Evolutionary conservation across 2,797 vertebrate species (phyloP).

Genomic region (Carduelis carduelis): DNA sequence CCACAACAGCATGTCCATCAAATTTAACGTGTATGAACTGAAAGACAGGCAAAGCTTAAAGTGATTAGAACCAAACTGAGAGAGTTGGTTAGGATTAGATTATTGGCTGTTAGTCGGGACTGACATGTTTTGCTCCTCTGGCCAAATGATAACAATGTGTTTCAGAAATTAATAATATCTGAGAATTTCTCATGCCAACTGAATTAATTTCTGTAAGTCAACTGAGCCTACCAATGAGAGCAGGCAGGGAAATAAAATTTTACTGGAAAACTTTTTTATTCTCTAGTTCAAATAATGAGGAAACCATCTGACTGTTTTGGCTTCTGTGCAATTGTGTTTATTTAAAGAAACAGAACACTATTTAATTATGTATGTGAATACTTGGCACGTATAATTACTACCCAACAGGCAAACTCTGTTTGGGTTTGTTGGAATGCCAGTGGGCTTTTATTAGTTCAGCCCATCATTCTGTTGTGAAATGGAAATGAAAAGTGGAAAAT

Average conservation of each 20-base stretch:
- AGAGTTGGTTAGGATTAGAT: neutral
- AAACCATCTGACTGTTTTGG: neutral
- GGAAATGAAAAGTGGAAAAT: slow-evolving; percentile 62
- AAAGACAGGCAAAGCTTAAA: neutral
- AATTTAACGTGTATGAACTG: neutral
- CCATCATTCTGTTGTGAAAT: slow-evolving; percentile 37
- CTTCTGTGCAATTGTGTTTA: neutral
- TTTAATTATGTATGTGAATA: slow-evolving; percentile 33
- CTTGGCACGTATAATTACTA: slow-evolving; percentile 32
- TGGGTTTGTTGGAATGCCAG: slow-evolving; percentile 30
- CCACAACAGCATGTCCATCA: rapidly evolving
- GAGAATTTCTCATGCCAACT: neutral
- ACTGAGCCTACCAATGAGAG: neutral
- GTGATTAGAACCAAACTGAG: neutral
- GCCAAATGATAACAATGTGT: neutral
- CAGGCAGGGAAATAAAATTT: neutral
- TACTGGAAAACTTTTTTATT: neutral
- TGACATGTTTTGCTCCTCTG: neutral
- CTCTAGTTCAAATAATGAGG: neutral
- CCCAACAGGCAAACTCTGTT: slow-evolving; percentile 20
- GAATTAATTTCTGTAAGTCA: neutral
- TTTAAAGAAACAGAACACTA: slow-evolving; percentile 43
- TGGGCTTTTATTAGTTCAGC: slow-evolving; percentile 35
- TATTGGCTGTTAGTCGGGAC: neutral
- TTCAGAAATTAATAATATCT: neutral